Conservation (phyloP, 2,888 invertebrate genomes). For the Nomada ruficornis region DNA sequence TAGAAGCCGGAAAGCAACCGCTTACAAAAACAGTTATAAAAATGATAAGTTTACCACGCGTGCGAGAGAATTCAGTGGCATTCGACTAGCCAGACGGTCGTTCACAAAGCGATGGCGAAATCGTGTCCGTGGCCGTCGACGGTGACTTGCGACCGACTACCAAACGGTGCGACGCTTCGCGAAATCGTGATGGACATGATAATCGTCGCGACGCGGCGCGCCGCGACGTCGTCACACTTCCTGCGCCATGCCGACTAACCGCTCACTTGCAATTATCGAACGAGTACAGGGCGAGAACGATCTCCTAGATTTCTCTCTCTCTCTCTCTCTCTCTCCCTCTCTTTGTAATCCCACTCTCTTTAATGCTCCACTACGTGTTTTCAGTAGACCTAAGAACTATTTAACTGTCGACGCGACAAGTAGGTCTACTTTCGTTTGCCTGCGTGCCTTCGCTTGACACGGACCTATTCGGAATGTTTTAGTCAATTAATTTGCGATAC, state of each 20-base stretch:
- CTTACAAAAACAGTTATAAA: slow-evolving; percentile 81
- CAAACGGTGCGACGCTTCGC: slow-evolving; percentile 75
- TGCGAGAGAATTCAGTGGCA: slow-evolving; percentile 37
- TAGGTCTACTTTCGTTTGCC: neutral
- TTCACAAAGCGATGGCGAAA: slow-evolving; percentile 13
- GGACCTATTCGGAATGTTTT: neutral
- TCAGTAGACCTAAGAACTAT: neutral
- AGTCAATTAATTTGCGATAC: neutral
- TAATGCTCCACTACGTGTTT: neutral
- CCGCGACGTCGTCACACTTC: slow-evolving; percentile 79
- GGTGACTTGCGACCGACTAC: slow-evolving; percentile 23
- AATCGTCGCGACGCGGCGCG: slow-evolving; percentile 80
- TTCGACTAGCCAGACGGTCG: slow-evolving; percentile 23
- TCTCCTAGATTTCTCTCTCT: slow-evolving; percentile 11
- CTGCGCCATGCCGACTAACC: slow-evolving; percentile 68
- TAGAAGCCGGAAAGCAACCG: slow-evolving; percentile 81
- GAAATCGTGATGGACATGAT: slow-evolving; percentile 83
- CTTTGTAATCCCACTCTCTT: no score
- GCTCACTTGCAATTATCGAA: slow-evolving; percentile 70
- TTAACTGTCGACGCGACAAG: neutral
- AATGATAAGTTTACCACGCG: slow-evolving; percentile 76
- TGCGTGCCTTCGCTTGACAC: neutral
- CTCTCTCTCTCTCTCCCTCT: neutral
- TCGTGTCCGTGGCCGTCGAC: slow-evolving; percentile 41
- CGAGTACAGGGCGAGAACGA: slow-evolving; percentile 43